A percentile compares a stretch with the other conserved stretches of the same genome.
Conservation (phyloP, 2,113 vertebrate genomes). For the Sylvietta virens region DNA sequence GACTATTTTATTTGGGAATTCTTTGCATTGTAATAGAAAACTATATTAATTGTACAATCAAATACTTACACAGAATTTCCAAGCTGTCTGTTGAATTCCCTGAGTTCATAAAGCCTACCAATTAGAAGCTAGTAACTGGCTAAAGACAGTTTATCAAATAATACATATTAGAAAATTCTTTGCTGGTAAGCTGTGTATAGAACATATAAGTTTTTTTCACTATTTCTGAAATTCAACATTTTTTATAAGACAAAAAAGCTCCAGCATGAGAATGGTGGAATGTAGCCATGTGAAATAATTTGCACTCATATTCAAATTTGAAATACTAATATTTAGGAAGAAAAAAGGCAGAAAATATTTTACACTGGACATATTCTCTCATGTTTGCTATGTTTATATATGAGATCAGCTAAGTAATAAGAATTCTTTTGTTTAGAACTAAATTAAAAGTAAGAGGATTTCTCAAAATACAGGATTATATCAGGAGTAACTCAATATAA, state of each 20-base stretch:
- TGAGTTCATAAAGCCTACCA: neutral
- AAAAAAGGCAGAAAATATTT: neutral
- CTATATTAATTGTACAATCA: neutral
- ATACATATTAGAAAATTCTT: neutral
- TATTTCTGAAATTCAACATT: neutral
- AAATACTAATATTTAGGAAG: neutral
- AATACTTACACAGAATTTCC: neutral
- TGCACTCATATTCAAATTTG: neutral
- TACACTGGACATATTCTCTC: neutral
- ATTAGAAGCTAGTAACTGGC: neutral
- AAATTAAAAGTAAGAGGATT: neutral
- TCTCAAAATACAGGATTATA: neutral
- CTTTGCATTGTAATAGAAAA: neutral
- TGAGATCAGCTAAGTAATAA: neutral
- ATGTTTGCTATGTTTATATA: neutral
- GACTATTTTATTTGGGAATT: neutral
- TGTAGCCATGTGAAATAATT: neutral
- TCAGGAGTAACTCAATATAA: neutral
- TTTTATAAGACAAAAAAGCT: neutral
- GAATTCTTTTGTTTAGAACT: neutral
- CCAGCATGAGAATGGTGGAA: neutral
- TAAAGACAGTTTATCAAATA: neutral
- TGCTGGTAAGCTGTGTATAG: neutral
- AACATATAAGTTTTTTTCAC: neutral
- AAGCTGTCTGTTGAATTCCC: neutral